Conservation (phyloP, 1,140 invertebrate genomes). For the Halictus rubicundus region DNA sequence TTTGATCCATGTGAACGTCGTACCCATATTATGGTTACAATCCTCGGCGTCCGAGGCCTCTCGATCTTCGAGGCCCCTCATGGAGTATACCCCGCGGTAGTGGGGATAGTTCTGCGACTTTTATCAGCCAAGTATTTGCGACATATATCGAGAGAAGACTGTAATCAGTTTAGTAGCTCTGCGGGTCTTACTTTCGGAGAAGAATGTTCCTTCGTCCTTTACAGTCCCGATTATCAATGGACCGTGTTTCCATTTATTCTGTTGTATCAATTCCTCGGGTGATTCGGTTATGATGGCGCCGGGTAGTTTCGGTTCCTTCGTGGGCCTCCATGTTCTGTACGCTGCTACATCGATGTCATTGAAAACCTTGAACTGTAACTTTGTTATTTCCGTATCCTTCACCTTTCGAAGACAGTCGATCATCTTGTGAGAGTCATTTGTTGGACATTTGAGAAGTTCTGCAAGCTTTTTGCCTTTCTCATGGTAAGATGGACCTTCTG, state of each 20-base stretch:
- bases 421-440: background rate
- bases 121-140: no score
- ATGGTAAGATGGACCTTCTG: background rate
- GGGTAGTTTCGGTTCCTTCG: background rate
- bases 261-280: background rate
- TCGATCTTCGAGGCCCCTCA: no score
- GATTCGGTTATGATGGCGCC: background rate
- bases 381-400: background rate
- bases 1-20: no score
- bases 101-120: no score
- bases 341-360: background rate
- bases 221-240: background rate
- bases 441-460: background rate
- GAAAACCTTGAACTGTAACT: background rate
- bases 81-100: no score
- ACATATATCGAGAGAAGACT: no score
- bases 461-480: background rate
- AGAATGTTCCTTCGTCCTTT: background rate
- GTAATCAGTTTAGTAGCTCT: no score
- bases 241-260: background rate
- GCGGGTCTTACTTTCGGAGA: background rate
- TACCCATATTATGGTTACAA: no score
- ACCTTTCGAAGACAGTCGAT: background rate
- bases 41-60: no score
- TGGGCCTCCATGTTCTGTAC: background rate